Evolutionary conservation across 2,113 vertebrate species (phyloP).

Genomic region (Thomomys bottae): DNA sequence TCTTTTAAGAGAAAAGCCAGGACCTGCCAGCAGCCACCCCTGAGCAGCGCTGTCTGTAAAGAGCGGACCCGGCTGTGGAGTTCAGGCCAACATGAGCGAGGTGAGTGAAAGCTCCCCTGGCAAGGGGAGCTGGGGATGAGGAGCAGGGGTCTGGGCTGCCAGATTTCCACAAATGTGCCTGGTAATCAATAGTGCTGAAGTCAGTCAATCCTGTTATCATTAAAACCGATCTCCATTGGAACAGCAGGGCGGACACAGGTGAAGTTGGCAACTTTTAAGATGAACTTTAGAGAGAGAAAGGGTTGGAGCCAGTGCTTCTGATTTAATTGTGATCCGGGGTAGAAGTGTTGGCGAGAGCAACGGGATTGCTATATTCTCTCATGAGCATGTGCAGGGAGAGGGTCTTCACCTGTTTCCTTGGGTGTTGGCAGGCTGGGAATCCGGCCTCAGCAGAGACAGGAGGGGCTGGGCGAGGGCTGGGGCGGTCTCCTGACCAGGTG

Average conservation of each 20-base stretch:
- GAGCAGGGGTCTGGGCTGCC: not conserved
- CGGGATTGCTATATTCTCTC: not conserved
- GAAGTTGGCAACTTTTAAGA: conserved; percentile 50
- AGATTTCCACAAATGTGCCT: not conserved
- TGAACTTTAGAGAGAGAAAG: not conserved
- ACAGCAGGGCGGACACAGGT: not conserved
- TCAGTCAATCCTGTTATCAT: not conserved
- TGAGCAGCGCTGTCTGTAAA: conserved; percentile 47
- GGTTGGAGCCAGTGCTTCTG: not conserved
- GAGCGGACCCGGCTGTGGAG: conserved; percentile 65
- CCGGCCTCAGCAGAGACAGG: not conserved
- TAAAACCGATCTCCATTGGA: not conserved
- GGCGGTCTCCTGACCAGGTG: not conserved
- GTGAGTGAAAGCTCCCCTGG: conserved; percentile 67
- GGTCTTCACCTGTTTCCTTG: not conserved
- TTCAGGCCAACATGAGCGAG: conserved; percentile 85
- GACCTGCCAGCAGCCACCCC: conserved; percentile 26
- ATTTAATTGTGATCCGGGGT: not conserved
- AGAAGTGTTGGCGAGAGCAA: not conserved
- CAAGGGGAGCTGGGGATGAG: not conserved
- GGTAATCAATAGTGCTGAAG: not conserved
- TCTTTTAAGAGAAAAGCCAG: conserved; percentile 84
- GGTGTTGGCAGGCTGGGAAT: not conserved
- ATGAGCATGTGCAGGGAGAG: not conserved
- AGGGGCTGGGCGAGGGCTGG: not conserved